Evolutionary conservation across 2,888 invertebrate genomes (phyloP).

Genomic region (Cremastinae sp.): DNA sequence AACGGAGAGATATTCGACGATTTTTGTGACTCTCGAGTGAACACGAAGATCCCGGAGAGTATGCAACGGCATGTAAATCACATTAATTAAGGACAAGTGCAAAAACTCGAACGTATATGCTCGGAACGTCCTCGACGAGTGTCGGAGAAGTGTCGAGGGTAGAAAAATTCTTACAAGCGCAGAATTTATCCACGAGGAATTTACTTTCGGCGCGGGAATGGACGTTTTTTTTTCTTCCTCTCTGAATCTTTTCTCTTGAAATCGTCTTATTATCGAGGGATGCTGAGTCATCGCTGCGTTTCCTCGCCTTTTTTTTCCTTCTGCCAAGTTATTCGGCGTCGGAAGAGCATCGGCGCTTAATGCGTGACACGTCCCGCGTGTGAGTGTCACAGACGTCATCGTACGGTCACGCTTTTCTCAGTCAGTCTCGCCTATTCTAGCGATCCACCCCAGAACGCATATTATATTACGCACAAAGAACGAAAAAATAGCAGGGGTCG

Average conservation of each 20-base stretch:
- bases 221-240: slow-evolving; percentile 1
- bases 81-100: slow-evolving; percentile 75
- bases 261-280: slow-evolving; percentile 57
- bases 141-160: no score
- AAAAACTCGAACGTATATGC: slow-evolving; percentile 39
- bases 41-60: slow-evolving; percentile 11
- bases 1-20: background rate
- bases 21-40: slow-evolving; percentile 8
- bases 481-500: slow-evolving; percentile 66
- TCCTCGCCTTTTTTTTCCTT: slow-evolving; percentile 38
- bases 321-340: slow-evolving; percentile 65
- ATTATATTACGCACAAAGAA: slow-evolving; percentile 56
- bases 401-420: slow-evolving; percentile 56
- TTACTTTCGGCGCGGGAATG: slow-evolving; percentile 26
- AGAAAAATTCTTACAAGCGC: background rate
- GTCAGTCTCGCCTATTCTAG: slow-evolving; percentile 20
- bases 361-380: slow-evolving; percentile 59
- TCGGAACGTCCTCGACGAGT: slow-evolving; percentile 24
- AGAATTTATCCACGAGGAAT: slow-evolving; percentile 24
- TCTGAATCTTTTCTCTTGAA: slow-evolving; percentile 2
- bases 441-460: slow-evolving; percentile 35
- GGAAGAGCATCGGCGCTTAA: slow-evolving; percentile 22
- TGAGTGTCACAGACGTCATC: slow-evolving; percentile 63
- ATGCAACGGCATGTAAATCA: slow-evolving; percentile 73
- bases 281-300: slow-evolving; percentile 73